Conservation (phyloP, 2,797 vertebrate species). For the Platalea minor region DNA sequence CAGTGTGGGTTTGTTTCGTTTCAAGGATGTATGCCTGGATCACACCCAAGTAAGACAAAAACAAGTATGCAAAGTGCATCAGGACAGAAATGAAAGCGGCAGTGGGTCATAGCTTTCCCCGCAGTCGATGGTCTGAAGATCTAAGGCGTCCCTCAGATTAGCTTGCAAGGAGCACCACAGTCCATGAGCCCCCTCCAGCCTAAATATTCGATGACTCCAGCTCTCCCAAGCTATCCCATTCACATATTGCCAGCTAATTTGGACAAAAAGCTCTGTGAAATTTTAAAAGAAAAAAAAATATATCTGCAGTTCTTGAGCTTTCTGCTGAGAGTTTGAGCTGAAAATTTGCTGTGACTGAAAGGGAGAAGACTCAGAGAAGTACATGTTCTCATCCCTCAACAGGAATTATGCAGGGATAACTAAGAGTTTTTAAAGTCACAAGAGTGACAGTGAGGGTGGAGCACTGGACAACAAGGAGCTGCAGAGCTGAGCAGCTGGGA, state of each 20-base stretch:
- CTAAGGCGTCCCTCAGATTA: not conserved
- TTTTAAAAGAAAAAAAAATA: not conserved
- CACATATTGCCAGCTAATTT: not conserved
- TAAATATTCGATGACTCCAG: not conserved
- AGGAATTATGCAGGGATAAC: not conserved
- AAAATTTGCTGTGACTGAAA: not conserved
- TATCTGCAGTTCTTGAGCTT: not conserved
- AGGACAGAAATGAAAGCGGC: slow-evolving; percentile 4
- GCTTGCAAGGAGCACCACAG: not conserved
- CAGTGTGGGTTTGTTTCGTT: not conserved
- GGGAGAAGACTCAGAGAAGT: not conserved
- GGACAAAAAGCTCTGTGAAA: not conserved
- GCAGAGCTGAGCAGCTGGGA: not conserved
- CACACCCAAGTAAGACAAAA: slow-evolving; percentile 3
- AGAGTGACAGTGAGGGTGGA: not conserved
- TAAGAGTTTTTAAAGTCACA: not conserved
- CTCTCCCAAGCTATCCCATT: not conserved
- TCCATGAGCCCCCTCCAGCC: not conserved
- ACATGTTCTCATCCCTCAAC: not conserved
- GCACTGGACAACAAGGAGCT: not conserved
- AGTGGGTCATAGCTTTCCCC: not conserved
- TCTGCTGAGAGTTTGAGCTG: not conserved
- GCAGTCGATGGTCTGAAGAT: not conserved
- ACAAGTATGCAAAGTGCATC: slow-evolving; percentile 5
- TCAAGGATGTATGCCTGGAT: not conserved